Base-by-base conservation (phyloP, 2,888 invertebrate genomes). In the Epistrophe eligans region DNA sequence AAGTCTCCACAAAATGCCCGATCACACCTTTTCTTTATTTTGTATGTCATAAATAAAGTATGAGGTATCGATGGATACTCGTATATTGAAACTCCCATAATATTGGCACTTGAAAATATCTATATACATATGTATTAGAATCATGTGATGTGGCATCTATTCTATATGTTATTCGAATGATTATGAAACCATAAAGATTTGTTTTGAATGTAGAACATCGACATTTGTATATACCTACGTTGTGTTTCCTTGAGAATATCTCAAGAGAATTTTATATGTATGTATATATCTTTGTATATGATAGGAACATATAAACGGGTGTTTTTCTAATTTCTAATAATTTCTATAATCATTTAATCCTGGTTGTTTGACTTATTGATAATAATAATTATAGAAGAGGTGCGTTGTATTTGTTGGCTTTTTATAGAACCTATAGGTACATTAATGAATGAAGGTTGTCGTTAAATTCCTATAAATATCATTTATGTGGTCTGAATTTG, bases 151-250 rank as follows among this genome's bases (percentile, higher is more conserved):
- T 57, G 40, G 50, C 71, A 71, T 71, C 71, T 17, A 43, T 50
- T 38, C 15, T 70, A 35, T 35, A 35, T 35, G 17, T 8, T 60
- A 24, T 40, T 19, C 1, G 8, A 55, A 71, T 71, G 71, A 67
- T 71, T 71, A 57, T 71, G 71, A 71, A 57, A 55, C 28, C 71
- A 71, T 55, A 57, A 57, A 57, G 57, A 71, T 57, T 57, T 71
- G 13, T 43, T 35, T 35, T 57, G 10, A 71, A 71, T 71, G 38
- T 71, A 43, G 57, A 71, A 32, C 71, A 55, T 40, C 15, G 71
- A 7, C 35, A 35, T 8, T 35, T 2, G 35, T 35, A 35, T 32
- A 32, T 7, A 32, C 6, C 24, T n/a, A 7, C 52, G 2, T 28
- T 9, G 17, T 32, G 13, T 71, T 57, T 55, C 71, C 71, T 57